Conservation (phyloP, 2,797 vertebrate species). For the Agapornis canus region DNA sequence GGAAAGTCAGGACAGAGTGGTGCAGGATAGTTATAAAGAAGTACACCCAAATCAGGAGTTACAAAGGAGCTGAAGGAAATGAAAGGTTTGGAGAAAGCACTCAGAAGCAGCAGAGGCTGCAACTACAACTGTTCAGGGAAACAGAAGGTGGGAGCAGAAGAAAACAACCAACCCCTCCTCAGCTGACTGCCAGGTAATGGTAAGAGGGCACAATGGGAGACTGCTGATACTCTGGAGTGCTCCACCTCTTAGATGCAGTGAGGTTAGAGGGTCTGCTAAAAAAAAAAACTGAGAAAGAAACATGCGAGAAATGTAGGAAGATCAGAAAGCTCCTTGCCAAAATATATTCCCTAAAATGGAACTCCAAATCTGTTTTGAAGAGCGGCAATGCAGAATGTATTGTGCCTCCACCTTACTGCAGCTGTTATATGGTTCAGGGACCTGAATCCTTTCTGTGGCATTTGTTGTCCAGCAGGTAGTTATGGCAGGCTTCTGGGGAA, state of each 20-base stretch:
- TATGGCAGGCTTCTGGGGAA: neutral
- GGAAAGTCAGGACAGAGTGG: neutral
- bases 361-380: neutral
- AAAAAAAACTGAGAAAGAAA: neutral
- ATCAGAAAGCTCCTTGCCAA: neutral
- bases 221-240: no score
- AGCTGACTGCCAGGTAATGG: neutral
- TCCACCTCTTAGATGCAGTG: neutral
- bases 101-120: neutral
- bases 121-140: neutral
- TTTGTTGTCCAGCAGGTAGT: neutral
- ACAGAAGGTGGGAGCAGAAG: neutral
- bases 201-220: neutral
- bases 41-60: neutral
- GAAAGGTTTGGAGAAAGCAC: neutral
- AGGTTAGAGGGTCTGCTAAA: neutral
- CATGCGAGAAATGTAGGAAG: neutral
- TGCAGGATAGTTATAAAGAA: neutral
- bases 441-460: neutral
- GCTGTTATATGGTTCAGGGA: neutral
- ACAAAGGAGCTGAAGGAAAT: neutral
- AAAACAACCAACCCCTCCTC: neutral
- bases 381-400: neutral
- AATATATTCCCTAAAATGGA: neutral
- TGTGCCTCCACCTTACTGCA: neutral